Evolutionary conservation across 2,797 vertebrate species (phyloP).

Genomic region (Anniella stebbinsi): DNA sequence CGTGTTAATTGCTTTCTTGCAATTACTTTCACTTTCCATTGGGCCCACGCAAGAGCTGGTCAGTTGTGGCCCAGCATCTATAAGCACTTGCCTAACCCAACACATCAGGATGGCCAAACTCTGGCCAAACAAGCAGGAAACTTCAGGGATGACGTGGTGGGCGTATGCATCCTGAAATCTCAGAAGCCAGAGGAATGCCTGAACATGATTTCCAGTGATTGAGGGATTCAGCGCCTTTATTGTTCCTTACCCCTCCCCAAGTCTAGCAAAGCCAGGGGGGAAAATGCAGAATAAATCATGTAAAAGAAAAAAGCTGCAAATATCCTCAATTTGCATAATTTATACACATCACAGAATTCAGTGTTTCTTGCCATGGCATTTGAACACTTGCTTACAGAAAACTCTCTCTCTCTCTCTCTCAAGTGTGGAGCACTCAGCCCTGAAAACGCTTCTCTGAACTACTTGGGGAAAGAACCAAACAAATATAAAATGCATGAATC

Average conservation of each 20-base stretch:
- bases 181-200: neutral
- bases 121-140: neutral
- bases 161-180: neutral
- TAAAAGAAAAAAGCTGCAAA: neutral
- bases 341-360: neutral
- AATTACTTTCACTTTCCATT: neutral
- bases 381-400: neutral
- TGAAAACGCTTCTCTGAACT: neutral
- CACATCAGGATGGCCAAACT: neutral
- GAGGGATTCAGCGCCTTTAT: neutral
- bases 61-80: too few species aligned
- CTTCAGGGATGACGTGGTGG: too few species aligned
- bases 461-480: neutral
- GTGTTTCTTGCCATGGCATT: neutral
- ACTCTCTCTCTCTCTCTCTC: too few species aligned
- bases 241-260: neutral
- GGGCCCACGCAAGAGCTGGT: neutral
- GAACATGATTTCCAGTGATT: neutral
- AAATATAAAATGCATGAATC: neutral
- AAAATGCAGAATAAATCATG: neutral
- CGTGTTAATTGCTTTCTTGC: neutral
- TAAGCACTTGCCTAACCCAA: neutral
- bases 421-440: neutral
- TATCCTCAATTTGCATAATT: neutral
- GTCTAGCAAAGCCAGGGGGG: neutral